phyloP scores from a whole-genome alignment of 2,888 invertebrate genomes.

The Dioctria linearis region DNA sequence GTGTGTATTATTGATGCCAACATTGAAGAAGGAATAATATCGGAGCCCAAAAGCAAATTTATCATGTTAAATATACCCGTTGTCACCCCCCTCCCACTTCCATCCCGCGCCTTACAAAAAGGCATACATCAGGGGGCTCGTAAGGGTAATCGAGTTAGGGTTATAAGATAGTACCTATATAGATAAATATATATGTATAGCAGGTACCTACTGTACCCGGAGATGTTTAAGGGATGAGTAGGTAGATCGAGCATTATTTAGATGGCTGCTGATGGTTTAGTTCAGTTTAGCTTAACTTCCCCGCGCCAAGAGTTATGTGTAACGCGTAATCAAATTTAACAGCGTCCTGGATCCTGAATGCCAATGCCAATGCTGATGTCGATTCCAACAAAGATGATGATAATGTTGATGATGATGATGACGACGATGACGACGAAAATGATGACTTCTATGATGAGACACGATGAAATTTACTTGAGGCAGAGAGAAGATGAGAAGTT shows the following conservation, averaged over 20 bases:
- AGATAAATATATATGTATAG: background rate
- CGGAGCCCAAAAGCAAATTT: conserved; percentile 58
- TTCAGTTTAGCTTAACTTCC: background rate
- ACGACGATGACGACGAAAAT: conserved; percentile 7
- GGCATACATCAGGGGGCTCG: conserved; percentile 53
- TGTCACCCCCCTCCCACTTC: background rate
- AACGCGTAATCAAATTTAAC: conserved; percentile 53
- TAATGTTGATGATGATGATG: conserved; percentile 23
- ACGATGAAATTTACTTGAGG: conserved; percentile 48
- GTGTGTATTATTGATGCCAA: conserved; percentile 39
- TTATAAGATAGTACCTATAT: conserved; percentile 11
- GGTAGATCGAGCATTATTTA: background rate
- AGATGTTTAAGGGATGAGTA: background rate
- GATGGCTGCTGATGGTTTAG: background rate
- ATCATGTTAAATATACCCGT: conserved; percentile 58
- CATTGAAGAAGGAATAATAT: conserved; percentile 54
- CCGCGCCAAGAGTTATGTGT: conserved; percentile 33
- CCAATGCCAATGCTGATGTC: conserved; percentile 18
- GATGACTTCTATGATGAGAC: conserved; percentile 39
- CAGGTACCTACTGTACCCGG: conserved; percentile 18
- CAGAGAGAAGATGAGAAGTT: conserved; percentile 43
- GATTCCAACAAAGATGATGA: conserved; percentile 17
- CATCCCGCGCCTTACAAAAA: background rate
- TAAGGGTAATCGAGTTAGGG: conserved; percentile 58
- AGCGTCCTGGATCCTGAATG: conserved; percentile 32